phyloP scores from a whole-genome alignment of 1,140 invertebrate species.

The Polyergus mexicanus region DNA sequence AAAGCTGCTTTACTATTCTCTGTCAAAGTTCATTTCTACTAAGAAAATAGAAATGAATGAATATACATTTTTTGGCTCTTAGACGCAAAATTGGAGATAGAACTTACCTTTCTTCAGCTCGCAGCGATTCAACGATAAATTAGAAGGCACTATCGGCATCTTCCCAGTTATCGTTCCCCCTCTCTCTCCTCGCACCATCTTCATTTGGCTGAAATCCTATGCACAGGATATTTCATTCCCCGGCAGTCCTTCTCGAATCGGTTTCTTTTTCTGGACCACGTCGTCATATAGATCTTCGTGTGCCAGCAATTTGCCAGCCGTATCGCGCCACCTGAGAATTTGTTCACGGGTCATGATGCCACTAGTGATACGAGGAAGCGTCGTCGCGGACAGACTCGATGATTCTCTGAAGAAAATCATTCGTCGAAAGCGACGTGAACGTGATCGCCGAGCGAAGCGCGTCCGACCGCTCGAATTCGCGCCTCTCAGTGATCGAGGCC shows the following conservation, averaged over 20 bases:
- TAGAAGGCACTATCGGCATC: constrained; percentile 1
- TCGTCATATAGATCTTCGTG: neutral
- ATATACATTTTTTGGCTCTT: neutral
- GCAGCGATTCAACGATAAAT: neutral
- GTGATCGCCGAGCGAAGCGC: constrained; percentile 55
- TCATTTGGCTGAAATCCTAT: neutral
- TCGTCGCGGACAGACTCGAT: constrained; percentile 4
- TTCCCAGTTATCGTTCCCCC: neutral
- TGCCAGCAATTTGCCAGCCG: neutral
- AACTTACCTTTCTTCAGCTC: neutral
- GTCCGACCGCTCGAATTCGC: constrained; percentile 65
- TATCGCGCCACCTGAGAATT: neutral
- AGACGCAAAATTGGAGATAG: neutral
- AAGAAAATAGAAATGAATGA: neutral
- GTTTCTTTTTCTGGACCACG: neutral
- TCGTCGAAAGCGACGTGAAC: constrained; percentile 5
- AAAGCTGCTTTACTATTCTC: neutral
- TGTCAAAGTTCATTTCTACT: neutral
- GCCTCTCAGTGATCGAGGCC: constrained; percentile 83
- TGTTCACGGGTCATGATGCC: neutral
- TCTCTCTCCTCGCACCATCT: neutral
- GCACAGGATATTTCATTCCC: constrained; percentile 18
- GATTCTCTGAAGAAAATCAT: constrained; percentile 64
- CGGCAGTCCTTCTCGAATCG: neutral
- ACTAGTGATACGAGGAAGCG: neutral